Evolutionary conservation across 2,888 invertebrate genomes (phyloP), one percentile per base, ranked within the genome.

Genomic region (Ypsolopha scabrella): DNA sequence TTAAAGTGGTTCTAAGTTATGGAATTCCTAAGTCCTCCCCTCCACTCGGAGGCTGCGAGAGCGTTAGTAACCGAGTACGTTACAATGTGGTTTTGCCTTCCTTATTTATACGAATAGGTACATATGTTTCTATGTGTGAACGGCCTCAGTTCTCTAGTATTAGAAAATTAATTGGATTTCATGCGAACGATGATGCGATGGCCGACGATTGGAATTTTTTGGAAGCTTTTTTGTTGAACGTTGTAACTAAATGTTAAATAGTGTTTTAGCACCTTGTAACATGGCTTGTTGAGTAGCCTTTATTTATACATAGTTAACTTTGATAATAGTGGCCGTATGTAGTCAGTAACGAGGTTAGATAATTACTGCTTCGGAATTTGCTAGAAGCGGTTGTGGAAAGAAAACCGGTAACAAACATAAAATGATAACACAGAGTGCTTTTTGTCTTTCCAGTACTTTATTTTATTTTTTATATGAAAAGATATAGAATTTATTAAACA

Each of bases 1-100:
- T 85, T 85, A 83, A 80, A 70, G 80, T 79, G 74, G 80, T 81
- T 72, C 77, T 77, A 80, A 83, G 77, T 81, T 85, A 83, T 82
- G 74, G 82, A 82, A 85, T 85, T 85, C 85, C 85, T 61, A 81
- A 76, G 77, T 75, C 75, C 69, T 80, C 81, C 75, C 80, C 78
- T 68, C 78, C 69, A 75, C 70, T 60, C 64, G 80, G 83, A 82
- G 80, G 83, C 83, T 82, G 82, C 60, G 73, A 62, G 24, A 24
- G 60, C 63, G 65, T 59, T 57, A 60, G 59, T 60, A 60, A 55
- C 39, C 60, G 63, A 65, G 68, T 68, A 68, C 68, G 65, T 67
- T 24, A 72, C 74, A 74, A 73, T 72, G 70, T 71, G 72, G 71
- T 75, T 74, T 75, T 70, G 72, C 72, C 63, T 71, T 64, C 62